phyloP scores from a whole-genome alignment of 2,888 invertebrate genomes.

The Mythimna impura region DNA sequence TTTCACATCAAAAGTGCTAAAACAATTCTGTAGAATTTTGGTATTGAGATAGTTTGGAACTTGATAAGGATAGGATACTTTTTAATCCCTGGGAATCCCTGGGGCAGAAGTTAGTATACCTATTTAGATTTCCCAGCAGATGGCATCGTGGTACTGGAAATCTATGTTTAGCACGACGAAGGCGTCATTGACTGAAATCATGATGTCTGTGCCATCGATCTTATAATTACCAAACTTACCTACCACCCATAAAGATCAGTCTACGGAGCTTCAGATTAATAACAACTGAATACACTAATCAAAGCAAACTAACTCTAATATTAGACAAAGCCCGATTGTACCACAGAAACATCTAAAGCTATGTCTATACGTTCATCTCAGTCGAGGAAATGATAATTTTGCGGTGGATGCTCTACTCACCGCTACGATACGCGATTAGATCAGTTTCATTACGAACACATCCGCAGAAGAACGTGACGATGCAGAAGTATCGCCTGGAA shows the following conservation, averaged over 20 bases:
- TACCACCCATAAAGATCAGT: not conserved
- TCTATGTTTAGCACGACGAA: not conserved
- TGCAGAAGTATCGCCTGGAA: slow-evolving; percentile 21
- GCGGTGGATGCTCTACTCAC: slow-evolving; percentile 19
- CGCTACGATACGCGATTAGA: slow-evolving; percentile 26
- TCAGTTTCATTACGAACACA: slow-evolving; percentile 23
- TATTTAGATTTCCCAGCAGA: too few relatives aligned
- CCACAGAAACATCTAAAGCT: not conserved
- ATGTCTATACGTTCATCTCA: not conserved
- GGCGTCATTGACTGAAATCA: not conserved
- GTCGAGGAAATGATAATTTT: slow-evolving; percentile 38
- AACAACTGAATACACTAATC: not conserved
- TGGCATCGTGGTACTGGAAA: not conserved
- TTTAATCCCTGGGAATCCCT: too few relatives aligned
- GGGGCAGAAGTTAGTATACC: too few relatives aligned
- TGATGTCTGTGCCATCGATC: not conserved
- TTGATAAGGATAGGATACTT: too few relatives aligned
- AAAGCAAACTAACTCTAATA: not conserved
- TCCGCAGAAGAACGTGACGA: slow-evolving; percentile 14
- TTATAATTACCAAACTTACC: not conserved
- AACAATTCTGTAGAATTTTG: too few relatives aligned
- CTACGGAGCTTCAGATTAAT: not conserved
- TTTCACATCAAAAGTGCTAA: too few relatives aligned
- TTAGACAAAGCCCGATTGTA: slow-evolving; percentile 1
- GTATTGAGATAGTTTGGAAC: too few relatives aligned